Percentiles rank a stretch among this genome's conserved stretches.
phyloP scores from a whole-genome alignment of 1,140 invertebrate species.

The Temnothorax curvispinosus region DNA sequence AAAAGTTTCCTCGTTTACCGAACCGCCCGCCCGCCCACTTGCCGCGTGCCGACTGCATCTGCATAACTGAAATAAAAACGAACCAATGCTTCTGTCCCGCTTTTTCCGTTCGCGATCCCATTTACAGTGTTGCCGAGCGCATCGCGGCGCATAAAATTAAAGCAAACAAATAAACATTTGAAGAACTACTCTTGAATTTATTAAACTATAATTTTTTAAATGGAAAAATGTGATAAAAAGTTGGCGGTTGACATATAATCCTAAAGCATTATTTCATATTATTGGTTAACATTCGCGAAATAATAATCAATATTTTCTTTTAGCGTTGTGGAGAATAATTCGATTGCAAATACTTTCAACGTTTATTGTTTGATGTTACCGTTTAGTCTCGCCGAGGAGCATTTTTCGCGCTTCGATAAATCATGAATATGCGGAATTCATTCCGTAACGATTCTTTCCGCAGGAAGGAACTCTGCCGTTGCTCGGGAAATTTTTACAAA shows the following conservation, averaged over 20 bases:
- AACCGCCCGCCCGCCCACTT: background rate
- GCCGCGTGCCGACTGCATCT: background rate
- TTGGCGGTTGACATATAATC: background rate
- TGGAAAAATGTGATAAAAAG: background rate
- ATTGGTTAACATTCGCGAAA: background rate
- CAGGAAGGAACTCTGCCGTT: constrained; percentile 49
- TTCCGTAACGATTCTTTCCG: constrained; percentile 53
- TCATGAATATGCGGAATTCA: constrained; percentile 52
- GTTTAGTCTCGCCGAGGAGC: constrained; percentile 12
- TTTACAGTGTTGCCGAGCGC: background rate
- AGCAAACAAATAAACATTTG: background rate
- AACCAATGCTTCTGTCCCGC: background rate
- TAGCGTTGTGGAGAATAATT: background rate
- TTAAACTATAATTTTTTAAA: background rate
- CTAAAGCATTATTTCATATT: background rate
- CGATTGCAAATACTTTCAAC: background rate
- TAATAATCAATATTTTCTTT: background rate
- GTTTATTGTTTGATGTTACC: background rate
- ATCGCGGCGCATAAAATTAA: background rate
- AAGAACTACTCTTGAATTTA: background rate
- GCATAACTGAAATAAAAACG: constrained; percentile 56
- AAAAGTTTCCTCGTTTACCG: constrained; percentile 53
- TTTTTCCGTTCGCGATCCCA: constrained; percentile 46
- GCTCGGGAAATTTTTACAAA: constrained; percentile 61
- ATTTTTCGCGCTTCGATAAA: constrained; percentile 50